phyloP scores from a whole-genome alignment of 1,140 invertebrate species.

The Drosophila paulistorum region DNA sequence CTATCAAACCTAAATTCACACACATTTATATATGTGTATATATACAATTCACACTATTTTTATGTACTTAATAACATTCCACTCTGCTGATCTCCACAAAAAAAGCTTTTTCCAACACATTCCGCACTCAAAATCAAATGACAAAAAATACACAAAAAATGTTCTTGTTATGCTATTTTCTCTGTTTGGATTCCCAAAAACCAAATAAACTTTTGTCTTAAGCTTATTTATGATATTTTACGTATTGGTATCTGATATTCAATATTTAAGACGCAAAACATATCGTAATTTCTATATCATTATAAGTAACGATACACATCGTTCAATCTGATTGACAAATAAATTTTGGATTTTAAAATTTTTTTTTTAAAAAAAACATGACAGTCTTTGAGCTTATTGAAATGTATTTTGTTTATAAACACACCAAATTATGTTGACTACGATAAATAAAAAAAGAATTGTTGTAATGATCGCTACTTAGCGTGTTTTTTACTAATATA shows the following conservation, averaged over 20 bases:
- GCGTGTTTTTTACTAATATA: slow-evolving; percentile 61
- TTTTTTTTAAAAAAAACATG: slow-evolving; percentile 14
- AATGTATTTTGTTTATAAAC: slow-evolving; percentile 69
- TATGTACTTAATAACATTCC: slow-evolving; percentile 61
- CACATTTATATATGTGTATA: background rate
- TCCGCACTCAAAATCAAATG: background rate
- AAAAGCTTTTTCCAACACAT: slow-evolving; percentile 14
- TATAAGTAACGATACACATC: slow-evolving; percentile 55
- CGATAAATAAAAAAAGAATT: slow-evolving; percentile 48
- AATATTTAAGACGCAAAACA: slow-evolving; percentile 47
- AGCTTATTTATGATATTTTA: slow-evolving; percentile 75
- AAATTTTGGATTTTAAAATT: slow-evolving; percentile 40
- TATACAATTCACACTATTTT: slow-evolving; percentile 27
- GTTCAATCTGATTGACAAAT: slow-evolving; percentile 29
- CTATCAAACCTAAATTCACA: slow-evolving; percentile 23
- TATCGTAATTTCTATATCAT: slow-evolving; percentile 53
- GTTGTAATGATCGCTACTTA: slow-evolving; percentile 37
- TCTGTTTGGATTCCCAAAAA: slow-evolving; percentile 51
- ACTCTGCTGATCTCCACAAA: slow-evolving; percentile 49
- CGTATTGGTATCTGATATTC: slow-evolving; percentile 56
- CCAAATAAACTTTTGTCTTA: slow-evolving; percentile 53
- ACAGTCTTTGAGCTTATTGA: slow-evolving; percentile 55
- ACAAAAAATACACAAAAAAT: background rate
- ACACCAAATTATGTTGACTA: slow-evolving; percentile 54
- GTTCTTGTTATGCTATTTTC: slow-evolving; percentile 30